phyloP scores from a whole-genome alignment of 2,888 invertebrate species.

The Eupithecia centaureata region DNA sequence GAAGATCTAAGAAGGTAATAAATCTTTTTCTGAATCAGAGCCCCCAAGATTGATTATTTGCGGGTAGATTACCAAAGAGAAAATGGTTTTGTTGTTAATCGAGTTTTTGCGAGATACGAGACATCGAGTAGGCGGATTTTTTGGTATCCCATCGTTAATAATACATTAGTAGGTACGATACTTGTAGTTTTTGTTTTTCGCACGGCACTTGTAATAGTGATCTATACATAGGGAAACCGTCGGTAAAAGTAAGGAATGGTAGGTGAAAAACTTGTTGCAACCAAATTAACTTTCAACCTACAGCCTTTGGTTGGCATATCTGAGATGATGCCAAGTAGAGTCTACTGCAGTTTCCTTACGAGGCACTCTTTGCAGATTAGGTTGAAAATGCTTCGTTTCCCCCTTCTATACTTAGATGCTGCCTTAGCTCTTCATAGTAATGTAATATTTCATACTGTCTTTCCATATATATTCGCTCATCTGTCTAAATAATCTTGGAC shows the following conservation, averaged over 20 bases:
- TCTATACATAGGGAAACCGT: not conserved
- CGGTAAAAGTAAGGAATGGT: not conserved
- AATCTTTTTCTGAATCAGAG: constrained; percentile 3
- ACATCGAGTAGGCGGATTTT: constrained; percentile 19
- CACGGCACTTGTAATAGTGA: not conserved
- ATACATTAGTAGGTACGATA: constrained; percentile 14
- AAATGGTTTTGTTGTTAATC: constrained; percentile 40
- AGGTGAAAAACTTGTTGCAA: not conserved
- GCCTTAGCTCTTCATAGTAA: no score
- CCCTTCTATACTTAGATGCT: not conserved
- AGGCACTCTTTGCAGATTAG: not conserved
- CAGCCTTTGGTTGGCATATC: not conserved
- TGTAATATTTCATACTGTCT: no score
- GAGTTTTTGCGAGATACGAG: constrained; percentile 40
- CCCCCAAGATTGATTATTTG: constrained; percentile 35
- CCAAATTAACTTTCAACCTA: not conserved
- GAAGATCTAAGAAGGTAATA: not conserved
- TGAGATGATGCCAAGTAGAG: not conserved
- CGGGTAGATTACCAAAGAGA: constrained; percentile 29
- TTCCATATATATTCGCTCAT: no score
- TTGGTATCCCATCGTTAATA: constrained; percentile 23
- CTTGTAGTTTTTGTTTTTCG: constrained; percentile 14
- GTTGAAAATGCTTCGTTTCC: not conserved
- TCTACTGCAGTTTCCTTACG: not conserved
- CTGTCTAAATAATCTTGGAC: no score